Base-by-base conservation (phyloP, 2,113 vertebrate species). In the Colinus virginianus region DNA sequence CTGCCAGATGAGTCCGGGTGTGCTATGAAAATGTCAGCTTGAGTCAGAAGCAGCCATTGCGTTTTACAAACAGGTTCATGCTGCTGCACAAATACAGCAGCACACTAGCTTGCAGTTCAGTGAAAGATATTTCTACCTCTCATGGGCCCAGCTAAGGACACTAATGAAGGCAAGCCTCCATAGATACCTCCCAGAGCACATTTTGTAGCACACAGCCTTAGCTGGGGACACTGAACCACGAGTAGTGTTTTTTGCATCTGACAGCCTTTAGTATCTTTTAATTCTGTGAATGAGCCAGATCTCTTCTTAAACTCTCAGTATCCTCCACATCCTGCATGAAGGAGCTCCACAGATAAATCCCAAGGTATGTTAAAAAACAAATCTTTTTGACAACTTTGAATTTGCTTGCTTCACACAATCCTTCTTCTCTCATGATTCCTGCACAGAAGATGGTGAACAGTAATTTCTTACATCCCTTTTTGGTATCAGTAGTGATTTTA, bases 401-500 rank as follows among this genome's bases (percentile, higher is more conserved):
- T n/a, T 58, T 45, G 6, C 46, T 48, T 2, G 5, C 22, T 63
- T n/a, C 34, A 15, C 7, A 8, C 4, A 45, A 59, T 38, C 21
- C 18, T 69, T 69, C 3, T 0, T n/a, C 69, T 68, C 48, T 30
- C 0, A 2, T 28, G 17, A 23, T 48, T 72, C 13, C 15, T 12
- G 4, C 11, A 28, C 0, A 69, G 58, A 25, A 77, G 36, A 19
- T 3, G 7, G 71, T 5, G 19, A 23, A 34, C 5, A 25, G 26
- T 18, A 45, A n/a, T 55, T 74, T n/a, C 38, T 42, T 45, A 6
- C 14, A 61, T n/a, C 18, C 11, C 26, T 30, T 72, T 28, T 15
- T 36, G 10, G 30, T 78, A 36, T 26, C 48, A 68, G 12, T 2
- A 62, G 11, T 11, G 23, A 67, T 43, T 40, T 69, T n/a, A 42